Evolutionary conservation across 2,888 invertebrate genomes (phyloP).

Genomic region (Carterocephalus palaemon): DNA sequence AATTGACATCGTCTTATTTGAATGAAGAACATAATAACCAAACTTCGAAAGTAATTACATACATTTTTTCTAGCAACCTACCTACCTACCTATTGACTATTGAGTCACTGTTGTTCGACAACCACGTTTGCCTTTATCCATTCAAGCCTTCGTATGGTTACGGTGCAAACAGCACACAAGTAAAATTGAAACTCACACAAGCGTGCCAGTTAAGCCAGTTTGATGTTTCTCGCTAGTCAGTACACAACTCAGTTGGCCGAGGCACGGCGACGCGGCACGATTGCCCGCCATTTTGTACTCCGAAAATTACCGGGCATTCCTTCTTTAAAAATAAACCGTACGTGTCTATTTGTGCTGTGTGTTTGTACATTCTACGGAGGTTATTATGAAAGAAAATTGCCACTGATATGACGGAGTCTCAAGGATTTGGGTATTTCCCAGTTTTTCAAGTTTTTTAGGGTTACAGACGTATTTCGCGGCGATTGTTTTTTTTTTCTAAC

Average conservation of each 20-base stretch:
- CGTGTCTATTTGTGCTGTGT: conserved; percentile 61
- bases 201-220: conserved; percentile 54
- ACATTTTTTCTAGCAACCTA: conserved; percentile 46
- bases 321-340: conserved; percentile 61
- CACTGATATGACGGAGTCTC: conserved; percentile 29
- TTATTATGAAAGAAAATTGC: conserved; percentile 27
- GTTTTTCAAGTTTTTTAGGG: conserved; percentile 47
- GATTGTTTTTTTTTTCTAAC: conserved; percentile 43
- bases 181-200: conserved; percentile 31
- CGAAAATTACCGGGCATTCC: conserved; percentile 55
- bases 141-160: conserved; percentile 55
- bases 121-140: conserved; percentile 43
- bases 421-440: conserved; percentile 55
- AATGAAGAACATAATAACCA: conserved; percentile 17
- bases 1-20: conserved; percentile 7
- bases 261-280: conserved; percentile 69
- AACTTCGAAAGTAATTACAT: conserved; percentile 41
- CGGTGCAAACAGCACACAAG: conserved; percentile 41
- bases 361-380: conserved; percentile 44
- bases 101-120: conserved; percentile 45
- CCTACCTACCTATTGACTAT: conserved; percentile 46
- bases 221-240: conserved; percentile 60
- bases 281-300: conserved; percentile 62
- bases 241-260: conserved; percentile 67
- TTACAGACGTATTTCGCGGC: conserved; percentile 46